Evolutionary conservation across 2,113 vertebrate species (phyloP), one percentile per base, ranked within the genome.

Genomic region (Phycodurus eques): DNA sequence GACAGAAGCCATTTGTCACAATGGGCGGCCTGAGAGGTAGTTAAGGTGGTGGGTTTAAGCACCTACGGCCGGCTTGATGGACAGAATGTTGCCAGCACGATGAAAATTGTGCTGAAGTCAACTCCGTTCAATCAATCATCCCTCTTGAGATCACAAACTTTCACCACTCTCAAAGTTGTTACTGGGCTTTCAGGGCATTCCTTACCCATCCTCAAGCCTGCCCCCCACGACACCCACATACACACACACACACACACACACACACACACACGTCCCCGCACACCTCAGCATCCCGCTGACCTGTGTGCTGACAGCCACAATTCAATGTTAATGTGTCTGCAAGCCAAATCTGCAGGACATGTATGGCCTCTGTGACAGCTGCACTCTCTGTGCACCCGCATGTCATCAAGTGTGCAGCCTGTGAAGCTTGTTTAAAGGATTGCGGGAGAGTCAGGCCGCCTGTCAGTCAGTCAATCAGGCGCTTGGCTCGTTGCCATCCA

Each of bases 1-100:
- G 92, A 94, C 92, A 94, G 91, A 85, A 87, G 79, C 91, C 92
- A 95, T 96, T 94, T 94, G 93, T 95, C 90, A 91, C 94, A 84
- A 80, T 19, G 57, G 83, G 82, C 80, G 90, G 68, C 85, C 88
- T 89, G 89, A 90, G 85, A 92, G 89, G 90, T 92, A 94, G 92
- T 94, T 95, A 86, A 89, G 92, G 92, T 89, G 88, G 84, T 71
- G 85, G 89, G 87, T 80, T 82, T 69, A 74, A 76, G 77, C 81
- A 87, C 61, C 49, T 7, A 1, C 42, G 69, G 75, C 67, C 74
- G 8, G 81, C 79, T 75, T 91, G 90, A 93, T 92, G 54, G 87
- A 59, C 56, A 12, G 5, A 0, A 82, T 83, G 87, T 88, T 92
- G 87, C 88, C 84, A 67, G 22, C 67, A 89, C 86, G 89, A 91